phyloP scores from a whole-genome alignment of 2,113 vertebrate genomes.

The Nothobranchius furzeri region DNA sequence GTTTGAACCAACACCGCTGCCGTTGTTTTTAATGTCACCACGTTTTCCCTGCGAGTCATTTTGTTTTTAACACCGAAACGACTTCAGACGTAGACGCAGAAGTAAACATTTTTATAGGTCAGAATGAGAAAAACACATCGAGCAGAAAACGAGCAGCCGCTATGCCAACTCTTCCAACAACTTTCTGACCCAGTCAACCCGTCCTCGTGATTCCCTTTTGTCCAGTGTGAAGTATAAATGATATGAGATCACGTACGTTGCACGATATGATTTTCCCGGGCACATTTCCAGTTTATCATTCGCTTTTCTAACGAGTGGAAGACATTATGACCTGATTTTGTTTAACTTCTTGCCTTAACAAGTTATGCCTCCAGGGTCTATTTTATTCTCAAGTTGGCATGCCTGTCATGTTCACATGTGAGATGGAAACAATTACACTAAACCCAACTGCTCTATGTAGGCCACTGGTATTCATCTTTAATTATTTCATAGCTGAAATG shows the following conservation, averaged over 20 bases:
- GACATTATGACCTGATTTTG: slow-evolving; percentile 8
- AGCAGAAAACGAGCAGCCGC: background rate
- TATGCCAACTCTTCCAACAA: background rate
- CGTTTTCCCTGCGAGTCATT: slow-evolving; percentile 22
- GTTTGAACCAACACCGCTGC: slow-evolving; percentile 29
- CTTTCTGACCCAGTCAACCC: background rate
- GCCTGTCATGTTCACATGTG: slow-evolving; percentile 18
- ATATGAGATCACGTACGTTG: background rate
- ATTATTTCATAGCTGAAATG: slow-evolving; percentile 11
- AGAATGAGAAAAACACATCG: background rate
- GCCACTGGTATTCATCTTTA: slow-evolving; percentile 2
- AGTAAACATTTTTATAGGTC: slow-evolving; percentile 13
- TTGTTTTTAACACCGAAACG: slow-evolving; percentile 8
- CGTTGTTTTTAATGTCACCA: slow-evolving; percentile 25
- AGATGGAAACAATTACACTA: slow-evolving; percentile 1
- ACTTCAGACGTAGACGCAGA: slow-evolving; percentile 1
- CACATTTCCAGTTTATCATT: slow-evolving; percentile 1
- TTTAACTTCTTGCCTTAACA: slow-evolving; percentile 6
- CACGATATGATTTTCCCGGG: background rate
- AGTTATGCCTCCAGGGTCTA: slow-evolving; percentile 2
- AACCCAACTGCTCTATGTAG: slow-evolving; percentile 12
- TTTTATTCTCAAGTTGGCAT: slow-evolving; percentile 13
- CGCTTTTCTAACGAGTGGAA: background rate
- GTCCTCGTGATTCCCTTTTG: background rate
- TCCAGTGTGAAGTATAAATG: slow-evolving; percentile 1